Conservation (phyloP, 2,113 vertebrate genomes). For the Pterocles gutturalis region DNA sequence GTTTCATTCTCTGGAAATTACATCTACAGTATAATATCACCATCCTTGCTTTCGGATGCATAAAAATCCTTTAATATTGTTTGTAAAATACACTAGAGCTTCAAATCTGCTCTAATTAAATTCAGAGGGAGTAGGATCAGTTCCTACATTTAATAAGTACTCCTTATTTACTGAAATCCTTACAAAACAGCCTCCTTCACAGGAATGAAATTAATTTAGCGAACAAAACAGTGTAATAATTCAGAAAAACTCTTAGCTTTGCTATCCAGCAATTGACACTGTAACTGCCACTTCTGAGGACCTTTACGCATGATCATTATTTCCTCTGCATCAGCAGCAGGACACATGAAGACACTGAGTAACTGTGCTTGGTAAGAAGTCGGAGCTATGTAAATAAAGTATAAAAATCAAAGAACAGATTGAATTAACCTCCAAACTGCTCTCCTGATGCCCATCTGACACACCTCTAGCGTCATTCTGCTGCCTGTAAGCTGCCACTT, state of each 20-base stretch:
- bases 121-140: slow-evolving; percentile 3
- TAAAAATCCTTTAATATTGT: not conserved
- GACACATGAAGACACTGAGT: not conserved
- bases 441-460: not conserved
- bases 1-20: not conserved
- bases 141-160: not conserved
- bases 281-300: not conserved
- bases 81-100: not conserved
- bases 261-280: not conserved
- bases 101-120: not conserved
- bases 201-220: not conserved
- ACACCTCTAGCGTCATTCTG: not conserved
- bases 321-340: not conserved
- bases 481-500: slow-evolving; percentile 15
- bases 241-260: not conserved
- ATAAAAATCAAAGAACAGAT: not conserved
- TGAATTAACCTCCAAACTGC: not conserved
- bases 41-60: not conserved
- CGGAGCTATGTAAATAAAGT: not conserved
- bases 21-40: not conserved
- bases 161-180: slow-evolving; percentile 19
- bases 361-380: not conserved
- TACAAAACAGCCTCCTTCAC: not conserved
- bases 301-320: not conserved
- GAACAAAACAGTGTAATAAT: not conserved